Base-by-base conservation (phyloP, 2,888 invertebrate genomes). In the Tridacna crocea region DNA sequence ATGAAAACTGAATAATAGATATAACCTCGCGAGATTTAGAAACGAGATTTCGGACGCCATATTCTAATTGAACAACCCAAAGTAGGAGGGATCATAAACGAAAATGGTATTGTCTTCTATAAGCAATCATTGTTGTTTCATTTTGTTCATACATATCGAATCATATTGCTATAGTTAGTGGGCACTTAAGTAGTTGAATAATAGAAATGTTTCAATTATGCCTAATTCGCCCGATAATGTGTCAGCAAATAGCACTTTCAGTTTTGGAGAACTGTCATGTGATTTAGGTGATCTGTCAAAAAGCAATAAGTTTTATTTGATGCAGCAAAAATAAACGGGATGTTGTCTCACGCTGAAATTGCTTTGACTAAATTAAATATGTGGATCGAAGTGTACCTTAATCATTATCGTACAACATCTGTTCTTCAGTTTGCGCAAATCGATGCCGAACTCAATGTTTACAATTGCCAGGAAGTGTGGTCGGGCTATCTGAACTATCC, bases 31-130 rank as follows among this genome's bases (percentile, higher is more conserved):
- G 79, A 82, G 74, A 81, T 11, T 51, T 68, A 6, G 47, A 22
- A 63, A 83, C 83, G 80, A 83, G 74, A 79, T 55, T 73, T 72
- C 46, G 80, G 78, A 55, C 72, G 84, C 84, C 84, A 85, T 85
- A 75, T 83, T 83, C 68, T 36, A 36, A 79, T 66, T 61, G 79
- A 78, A 77, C 77, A 78, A 77, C 15, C 47, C 58, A 46, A 46
- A 72, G 84, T 82, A 85, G 84, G 84, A 80, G 84, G 84, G 82
- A 85, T 82, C 82, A 77, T 19, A 48, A 36, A 24, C 48, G 26
- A 85, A 79, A 79, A 84, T 84, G 84, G 84, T 24, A 61, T 8
- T 22, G 4, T 55, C 24, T 22, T 4, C 61, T 22, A 22, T 8
- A 22, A n/a, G 4, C 22, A 13, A 4, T 61, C n/a, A 4, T 22